These are phyloP conservation scores for Phrynosoma blainvillii DNA, from an alignment of 2,113 vertebrate genomes.

Conservation along the genomic window DNA sequence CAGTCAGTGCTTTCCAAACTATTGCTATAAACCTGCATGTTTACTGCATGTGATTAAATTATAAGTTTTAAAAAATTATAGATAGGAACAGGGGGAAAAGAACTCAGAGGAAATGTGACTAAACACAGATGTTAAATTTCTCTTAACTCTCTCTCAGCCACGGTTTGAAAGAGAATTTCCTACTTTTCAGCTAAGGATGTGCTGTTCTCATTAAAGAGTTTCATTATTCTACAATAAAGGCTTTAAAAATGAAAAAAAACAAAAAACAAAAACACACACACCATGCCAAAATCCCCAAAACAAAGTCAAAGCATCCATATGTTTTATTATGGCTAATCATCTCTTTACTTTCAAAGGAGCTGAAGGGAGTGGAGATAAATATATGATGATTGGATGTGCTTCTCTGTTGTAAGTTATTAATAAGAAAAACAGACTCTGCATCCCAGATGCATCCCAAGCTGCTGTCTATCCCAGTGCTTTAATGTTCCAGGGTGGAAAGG, in stretches of 20 bases:
- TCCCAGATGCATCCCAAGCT: conserved; percentile 11
- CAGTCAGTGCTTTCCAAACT: background rate
- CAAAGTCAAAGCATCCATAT: background rate
- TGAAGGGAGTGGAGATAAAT: conserved; percentile 9
- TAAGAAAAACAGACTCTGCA: background rate
- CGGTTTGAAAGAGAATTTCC: background rate
- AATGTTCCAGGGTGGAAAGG: conserved; percentile 36
- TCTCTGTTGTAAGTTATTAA: conserved; percentile 45
- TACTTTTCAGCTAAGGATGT: conserved; percentile 1
- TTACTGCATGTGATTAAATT: background rate
- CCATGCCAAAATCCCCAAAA: background rate
- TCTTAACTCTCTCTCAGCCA: conserved; percentile 12
- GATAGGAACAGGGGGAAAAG: background rate
- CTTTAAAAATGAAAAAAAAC: background rate
- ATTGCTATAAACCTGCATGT: background rate
- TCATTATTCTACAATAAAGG: conserved; percentile 6
- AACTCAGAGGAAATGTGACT: background rate
- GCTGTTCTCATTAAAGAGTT: background rate
- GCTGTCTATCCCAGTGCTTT: conserved; percentile 27
- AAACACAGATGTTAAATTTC: background rate
- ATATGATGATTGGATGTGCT: conserved; percentile 15
- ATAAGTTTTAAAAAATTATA: background rate
- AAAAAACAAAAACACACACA: background rate
- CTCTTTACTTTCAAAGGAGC: background rate
- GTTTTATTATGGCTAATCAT: conserved; percentile 35